These are phyloP conservation scores for Pelusios castaneus DNA, from an alignment of 2,113 vertebrate genomes.

Conservation along the genomic window DNA sequence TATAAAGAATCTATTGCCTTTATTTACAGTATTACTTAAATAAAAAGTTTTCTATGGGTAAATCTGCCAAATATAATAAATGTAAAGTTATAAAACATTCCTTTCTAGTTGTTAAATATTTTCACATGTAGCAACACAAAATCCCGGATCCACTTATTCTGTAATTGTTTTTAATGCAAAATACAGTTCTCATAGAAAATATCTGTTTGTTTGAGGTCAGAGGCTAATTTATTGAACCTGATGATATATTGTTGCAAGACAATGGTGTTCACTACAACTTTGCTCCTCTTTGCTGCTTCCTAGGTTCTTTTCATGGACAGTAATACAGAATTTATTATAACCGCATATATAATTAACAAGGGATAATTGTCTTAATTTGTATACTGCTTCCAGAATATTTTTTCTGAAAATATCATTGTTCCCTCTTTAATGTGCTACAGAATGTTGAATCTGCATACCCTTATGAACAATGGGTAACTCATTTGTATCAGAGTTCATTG, in stretches of 20 bases:
- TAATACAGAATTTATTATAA: constrained; percentile 29
- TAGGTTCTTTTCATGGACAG: constrained; percentile 23
- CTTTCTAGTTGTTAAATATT: neutral
- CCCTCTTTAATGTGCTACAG: constrained; percentile 30
- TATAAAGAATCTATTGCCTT: neutral
- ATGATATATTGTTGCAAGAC: neutral
- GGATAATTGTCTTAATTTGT: constrained; percentile 48
- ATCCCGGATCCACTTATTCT: neutral
- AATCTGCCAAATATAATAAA: neutral
- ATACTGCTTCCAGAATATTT: neutral
- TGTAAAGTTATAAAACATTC: neutral
- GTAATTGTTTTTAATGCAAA: constrained; percentile 35
- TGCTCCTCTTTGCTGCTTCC: constrained; percentile 1
- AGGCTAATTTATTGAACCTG: constrained; percentile 18
- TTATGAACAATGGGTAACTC: constrained; percentile 51
- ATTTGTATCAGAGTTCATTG: constrained; percentile 40
- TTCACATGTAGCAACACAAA: neutral
- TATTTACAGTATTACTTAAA: neutral
- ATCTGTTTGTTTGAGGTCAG: constrained; percentile 22
- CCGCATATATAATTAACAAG: constrained; percentile 58
- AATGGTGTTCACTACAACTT: neutral
- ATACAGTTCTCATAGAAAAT: neutral
- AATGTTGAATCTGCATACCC: constrained; percentile 5
- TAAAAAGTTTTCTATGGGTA: neutral
- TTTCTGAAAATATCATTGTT: neutral